Percentiles rank a stretch among this genome's conserved stretches.
These are phyloP conservation scores for Trinorchestia longiramus DNA, from an alignment of 1,140 invertebrate genomes.

Conservation along the genomic window DNA sequence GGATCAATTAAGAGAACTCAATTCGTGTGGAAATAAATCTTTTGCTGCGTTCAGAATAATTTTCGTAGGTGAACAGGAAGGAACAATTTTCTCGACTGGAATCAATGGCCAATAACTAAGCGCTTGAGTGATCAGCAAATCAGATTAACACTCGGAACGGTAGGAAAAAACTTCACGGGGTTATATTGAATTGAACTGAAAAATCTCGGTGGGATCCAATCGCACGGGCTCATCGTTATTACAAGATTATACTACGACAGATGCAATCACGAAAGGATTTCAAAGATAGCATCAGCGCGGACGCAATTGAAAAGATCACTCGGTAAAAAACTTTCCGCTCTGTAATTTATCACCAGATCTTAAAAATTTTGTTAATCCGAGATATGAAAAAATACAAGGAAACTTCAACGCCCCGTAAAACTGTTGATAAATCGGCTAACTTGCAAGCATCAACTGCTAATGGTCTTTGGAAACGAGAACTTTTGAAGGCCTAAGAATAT, in stretches of 20 bases:
- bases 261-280: constrained; percentile 21
- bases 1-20: not conserved
- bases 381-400: not conserved
- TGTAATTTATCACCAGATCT: not conserved
- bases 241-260: constrained; percentile 5
- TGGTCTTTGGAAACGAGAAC: not conserved
- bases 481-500: not conserved
- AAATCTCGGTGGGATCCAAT: not conserved
- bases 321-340: not conserved
- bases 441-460: constrained; percentile 41
- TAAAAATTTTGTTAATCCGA: not conserved
- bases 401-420: constrained; percentile 36
- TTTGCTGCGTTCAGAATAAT: not conserved
- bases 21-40: not conserved
- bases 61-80: not conserved
- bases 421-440: constrained; percentile 36
- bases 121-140: not conserved
- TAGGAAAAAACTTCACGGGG: not conserved
- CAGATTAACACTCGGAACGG: not conserved
- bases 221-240: not conserved
- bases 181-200: not conserved
- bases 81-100: not conserved
- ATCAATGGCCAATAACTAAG: not conserved
- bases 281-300: not conserved
- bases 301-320: constrained; percentile 24